Evolutionary conservation across 2,113 vertebrate genomes (phyloP), one percentile per base, ranked within the genome.

Genomic region (Turnix velox): DNA sequence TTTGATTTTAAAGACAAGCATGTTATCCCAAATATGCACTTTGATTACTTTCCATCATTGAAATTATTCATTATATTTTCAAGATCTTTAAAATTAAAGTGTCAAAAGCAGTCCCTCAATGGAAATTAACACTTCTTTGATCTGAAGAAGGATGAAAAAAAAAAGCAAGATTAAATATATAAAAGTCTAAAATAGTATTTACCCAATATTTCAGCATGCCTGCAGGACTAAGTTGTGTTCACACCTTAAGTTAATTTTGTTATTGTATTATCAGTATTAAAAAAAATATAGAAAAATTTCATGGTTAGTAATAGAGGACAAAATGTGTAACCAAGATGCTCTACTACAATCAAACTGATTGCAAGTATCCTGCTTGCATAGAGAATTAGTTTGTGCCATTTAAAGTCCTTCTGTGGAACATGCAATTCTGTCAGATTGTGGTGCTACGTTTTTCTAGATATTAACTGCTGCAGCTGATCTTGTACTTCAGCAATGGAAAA

Each of bases 321-420:
- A 83, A 57, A 76, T 71, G 10, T 35, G 33, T 46, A 80, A 76
- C 8, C 4, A 68, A 81, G 31, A 42, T 35, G 45, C 39, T 87
- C 27, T 31, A 55, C 37, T 90, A 75, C 18, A 66, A 46, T 74
- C 59, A 89, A 88, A 78, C 35, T 48, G 28, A 59, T 8, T 73
- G 39, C 3, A 19, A 95, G 85, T 39, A 75, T 4, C 2, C 16
- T 62, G 33, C 24, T 94, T 69, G 10, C 5, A 0, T 10, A 67
- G 14, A 51, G 24, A 84, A 68, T 46, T 69, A 63, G 14, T 76
- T 54, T n/a, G 12, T 81, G 17, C 20, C 62, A 81, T 90, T 84
- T 23, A 79, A 71, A 90, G 88, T n/a, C 42, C 39, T 81, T 79
- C 54, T 57, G 40, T 33, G 91, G 23, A 94, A 73, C 39, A 67